These are phyloP conservation scores for Polymixis lichenea DNA, from an alignment of 2,888 invertebrate genomes.

Conservation along the genomic window DNA sequence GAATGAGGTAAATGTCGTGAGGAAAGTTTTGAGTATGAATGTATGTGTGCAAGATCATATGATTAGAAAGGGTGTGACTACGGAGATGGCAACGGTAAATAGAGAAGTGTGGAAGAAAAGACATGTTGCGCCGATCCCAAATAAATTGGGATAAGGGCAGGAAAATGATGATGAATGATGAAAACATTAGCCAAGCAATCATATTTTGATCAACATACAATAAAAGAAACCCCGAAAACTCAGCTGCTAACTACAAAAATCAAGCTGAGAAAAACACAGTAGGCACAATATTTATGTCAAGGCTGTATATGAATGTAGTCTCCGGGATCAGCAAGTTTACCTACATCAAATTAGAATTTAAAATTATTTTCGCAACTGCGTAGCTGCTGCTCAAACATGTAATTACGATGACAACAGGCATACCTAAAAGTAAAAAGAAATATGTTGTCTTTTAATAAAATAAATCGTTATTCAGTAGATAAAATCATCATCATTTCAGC, in stretches of 20 bases:
- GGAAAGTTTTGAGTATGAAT: too few relatives aligned
- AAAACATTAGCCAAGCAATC: not conserved
- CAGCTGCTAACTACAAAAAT: not conserved
- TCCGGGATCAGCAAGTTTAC: not conserved
- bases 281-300: not conserved
- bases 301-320: not conserved
- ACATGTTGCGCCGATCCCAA: too few relatives aligned
- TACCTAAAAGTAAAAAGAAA: not conserved
- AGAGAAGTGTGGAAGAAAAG: too few relatives aligned
- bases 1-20: too few relatives aligned
- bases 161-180: too few relatives aligned
- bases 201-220: not conserved
- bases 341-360: not conserved
- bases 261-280: not conserved
- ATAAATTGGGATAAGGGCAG: too few relatives aligned
- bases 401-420: not conserved
- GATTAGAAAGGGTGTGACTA: too few relatives aligned
- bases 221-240: not conserved
- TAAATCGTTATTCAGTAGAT: not conserved
- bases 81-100: too few relatives aligned
- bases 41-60: too few relatives aligned
- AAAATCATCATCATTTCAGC: too few relatives aligned
- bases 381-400: conserved; percentile 22
- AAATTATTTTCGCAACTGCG: not conserved
- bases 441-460: not conserved